Evolutionary conservation across 2,888 invertebrate genomes (phyloP).

Genomic region (Blera fallax): DNA sequence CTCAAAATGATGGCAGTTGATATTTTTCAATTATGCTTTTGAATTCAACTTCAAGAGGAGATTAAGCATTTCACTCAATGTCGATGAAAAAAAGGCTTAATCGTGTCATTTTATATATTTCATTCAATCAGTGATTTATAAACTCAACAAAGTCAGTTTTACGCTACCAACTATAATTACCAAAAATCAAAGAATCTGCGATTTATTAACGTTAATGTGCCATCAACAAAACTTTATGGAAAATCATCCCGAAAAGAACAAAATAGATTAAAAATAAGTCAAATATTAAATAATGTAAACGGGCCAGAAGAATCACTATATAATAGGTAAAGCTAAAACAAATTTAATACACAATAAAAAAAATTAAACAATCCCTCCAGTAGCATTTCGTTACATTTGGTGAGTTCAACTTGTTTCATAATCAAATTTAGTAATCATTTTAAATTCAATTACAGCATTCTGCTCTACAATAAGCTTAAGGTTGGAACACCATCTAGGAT

Average conservation of each 20-base stretch:
- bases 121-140: constrained; percentile 6
- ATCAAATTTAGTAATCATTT: neutral
- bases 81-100: constrained; percentile 20
- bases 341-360: neutral
- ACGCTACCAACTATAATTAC: constrained; percentile 56
- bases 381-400: constrained; percentile 68
- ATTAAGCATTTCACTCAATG: constrained; percentile 29
- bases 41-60: neutral
- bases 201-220: constrained; percentile 62
- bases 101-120: constrained; percentile 19
- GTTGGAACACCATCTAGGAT: constrained; percentile 39
- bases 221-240: constrained; percentile 51
- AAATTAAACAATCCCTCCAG: constrained; percentile 64
- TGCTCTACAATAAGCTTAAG: constrained; percentile 57
- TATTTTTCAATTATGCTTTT: constrained; percentile 24
- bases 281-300: constrained; percentile 58
- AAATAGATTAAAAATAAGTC: constrained; percentile 43
- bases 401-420: constrained; percentile 17
- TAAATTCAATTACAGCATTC: constrained; percentile 49
- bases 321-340: constrained; percentile 42
- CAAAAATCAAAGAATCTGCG: constrained; percentile 52
- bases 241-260: constrained; percentile 32
- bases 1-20: constrained; percentile 31
- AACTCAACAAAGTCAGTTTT: constrained; percentile 33
- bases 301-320: constrained; percentile 27